Evolutionary conservation across 1,140 invertebrate species (phyloP), one percentile per base, ranked within the genome.

Genomic region (Ylistrum balloti): DNA sequence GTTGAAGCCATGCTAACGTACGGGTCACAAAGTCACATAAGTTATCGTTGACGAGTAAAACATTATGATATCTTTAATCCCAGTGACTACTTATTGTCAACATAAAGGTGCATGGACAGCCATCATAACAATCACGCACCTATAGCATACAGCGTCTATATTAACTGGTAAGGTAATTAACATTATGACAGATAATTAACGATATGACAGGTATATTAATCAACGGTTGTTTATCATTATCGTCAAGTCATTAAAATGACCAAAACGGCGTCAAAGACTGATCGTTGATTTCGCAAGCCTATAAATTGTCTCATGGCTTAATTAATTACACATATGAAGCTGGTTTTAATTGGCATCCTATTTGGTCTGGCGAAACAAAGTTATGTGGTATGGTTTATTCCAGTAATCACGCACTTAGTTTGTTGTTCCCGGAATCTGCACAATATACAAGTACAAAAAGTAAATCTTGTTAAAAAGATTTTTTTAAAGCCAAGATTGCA

Each of bases 231-330:
- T 74, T 74, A 74, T 74, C 56, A 74, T 74, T 74, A 74, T 74
- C n/a, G 56, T 74, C 17, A 74, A 74, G 56, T 74, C 56, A 28
- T 74, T 74, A 74, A 74, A 74, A 74, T 74, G 56, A 74, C 56
- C 56, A n/a, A 74, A 74, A 74, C 56, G 56, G 56, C 56, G 56
- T 74, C 56, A 74, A 74, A 74, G 56, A n/a, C 56, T n/a, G 56
- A 74, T 74, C 56, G 56, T n/a, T 74, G 3, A 74, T 74, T 74
- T 74, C 17, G n/a, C 56, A 9, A 74, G 56, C n/a, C 56, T 74
- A 74, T 74, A 74, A 74, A 74, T 74, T 74, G 56, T 74, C 56
- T 74, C 56, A 28, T 74, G 56, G n/a, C 28, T 74, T 74, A 74
- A 74, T 74, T 74, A 74, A 74, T 74, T 74, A 74, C 0, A 1